These are phyloP conservation scores for Chionomys nivalis DNA, from an alignment of 2,113 vertebrate genomes.

Conservation along the genomic window DNA sequence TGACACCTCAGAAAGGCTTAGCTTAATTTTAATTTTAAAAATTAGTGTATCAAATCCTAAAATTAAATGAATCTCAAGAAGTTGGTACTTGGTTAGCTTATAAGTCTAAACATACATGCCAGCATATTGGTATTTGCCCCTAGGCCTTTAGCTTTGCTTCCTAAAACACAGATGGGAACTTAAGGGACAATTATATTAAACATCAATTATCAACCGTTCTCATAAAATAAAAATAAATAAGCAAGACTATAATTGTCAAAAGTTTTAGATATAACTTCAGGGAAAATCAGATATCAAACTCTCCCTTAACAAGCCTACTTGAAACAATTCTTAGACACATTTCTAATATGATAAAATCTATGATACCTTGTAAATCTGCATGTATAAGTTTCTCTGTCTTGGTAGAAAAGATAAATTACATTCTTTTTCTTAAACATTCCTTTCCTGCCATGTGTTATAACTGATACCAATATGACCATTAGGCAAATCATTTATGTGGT, in stretches of 20 bases:
- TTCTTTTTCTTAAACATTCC: background rate
- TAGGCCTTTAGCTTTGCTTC: background rate
- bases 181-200: background rate
- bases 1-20: background rate
- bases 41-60: background rate
- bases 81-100: background rate
- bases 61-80: background rate
- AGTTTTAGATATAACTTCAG: background rate
- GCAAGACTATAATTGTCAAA: background rate
- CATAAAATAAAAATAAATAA: background rate
- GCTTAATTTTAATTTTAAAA: conserved; percentile 11
- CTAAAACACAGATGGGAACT: background rate
- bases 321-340: background rate
- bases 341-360: conserved; percentile 20
- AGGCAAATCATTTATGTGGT: conserved; percentile 1
- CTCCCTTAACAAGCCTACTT: background rate
- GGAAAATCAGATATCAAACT: background rate
- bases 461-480: background rate
- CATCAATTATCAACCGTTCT: background rate
- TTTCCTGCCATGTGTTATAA: background rate
- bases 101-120: background rate
- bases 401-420: conserved; percentile 28
- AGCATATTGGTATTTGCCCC: too few species aligned
- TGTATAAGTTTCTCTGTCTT: background rate
- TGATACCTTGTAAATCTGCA: background rate